These are phyloP conservation scores for Parasteatoda lunata DNA, from an alignment of 2,888 invertebrate species.

Conservation along the genomic window DNA sequence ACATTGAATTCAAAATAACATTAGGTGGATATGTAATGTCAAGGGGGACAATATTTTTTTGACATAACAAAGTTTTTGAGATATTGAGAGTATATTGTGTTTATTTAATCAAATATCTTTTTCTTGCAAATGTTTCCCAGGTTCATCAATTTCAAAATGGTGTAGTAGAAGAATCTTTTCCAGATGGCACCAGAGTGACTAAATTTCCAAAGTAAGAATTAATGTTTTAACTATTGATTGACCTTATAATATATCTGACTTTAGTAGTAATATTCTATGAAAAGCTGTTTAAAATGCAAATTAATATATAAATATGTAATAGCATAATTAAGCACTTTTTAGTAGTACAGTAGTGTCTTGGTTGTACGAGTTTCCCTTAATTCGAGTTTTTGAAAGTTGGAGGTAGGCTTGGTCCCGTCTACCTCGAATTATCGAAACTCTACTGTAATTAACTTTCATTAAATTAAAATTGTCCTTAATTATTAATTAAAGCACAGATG, in stretches of 20 bases:
- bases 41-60: too few species aligned
- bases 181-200: slow-evolving; percentile 88
- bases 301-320: background rate
- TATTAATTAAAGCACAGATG: too few species aligned
- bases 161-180: slow-evolving; percentile 88
- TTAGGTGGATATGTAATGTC: too few species aligned
- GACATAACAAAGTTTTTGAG: too few species aligned
- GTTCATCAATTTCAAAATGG: slow-evolving; percentile 75
- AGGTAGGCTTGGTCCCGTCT: too few species aligned
- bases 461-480: too few species aligned
- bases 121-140: background rate
- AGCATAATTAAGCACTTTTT: background rate
- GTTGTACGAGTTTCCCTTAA: background rate
- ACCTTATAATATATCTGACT: background rate
- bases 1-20: too few species aligned
- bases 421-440: too few species aligned
- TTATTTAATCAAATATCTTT: too few species aligned
- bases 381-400: background rate
- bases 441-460: too few species aligned
- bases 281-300: background rate
- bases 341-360: background rate
- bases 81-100: too few species aligned
- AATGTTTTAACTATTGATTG: background rate
- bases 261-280: background rate
- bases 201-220: slow-evolving; percentile 84